Evolutionary conservation across 2,888 invertebrate species (phyloP).

Genomic region (Drosophila niveifrons): DNA sequence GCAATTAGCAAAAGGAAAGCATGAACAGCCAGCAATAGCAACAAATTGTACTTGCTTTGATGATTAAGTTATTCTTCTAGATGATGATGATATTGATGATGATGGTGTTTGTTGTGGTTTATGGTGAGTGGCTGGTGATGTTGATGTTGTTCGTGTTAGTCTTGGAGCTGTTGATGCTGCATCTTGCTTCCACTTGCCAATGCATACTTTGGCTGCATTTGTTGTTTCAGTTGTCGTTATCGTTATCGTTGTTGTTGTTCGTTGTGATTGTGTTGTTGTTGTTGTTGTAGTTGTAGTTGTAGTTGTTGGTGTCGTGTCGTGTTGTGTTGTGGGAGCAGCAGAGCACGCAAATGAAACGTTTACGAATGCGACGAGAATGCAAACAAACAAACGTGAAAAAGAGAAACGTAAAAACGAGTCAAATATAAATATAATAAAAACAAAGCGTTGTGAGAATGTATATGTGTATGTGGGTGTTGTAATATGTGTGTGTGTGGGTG

Average conservation of each 20-base stretch:
- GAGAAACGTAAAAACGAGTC: conserved; percentile 43
- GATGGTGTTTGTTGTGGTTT: conserved; percentile 19
- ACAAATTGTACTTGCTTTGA: conserved; percentile 15
- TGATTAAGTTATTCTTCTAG: conserved; percentile 8
- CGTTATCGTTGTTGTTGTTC: conserved; percentile 27
- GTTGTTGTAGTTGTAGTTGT: conserved; percentile 23
- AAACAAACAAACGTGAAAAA: conserved; percentile 61
- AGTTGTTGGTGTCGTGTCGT: conserved; percentile 28
- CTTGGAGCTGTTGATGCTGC: conserved; percentile 38
- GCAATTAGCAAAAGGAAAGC: conserved; percentile 6
- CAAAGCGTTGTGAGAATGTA: conserved; percentile 31
- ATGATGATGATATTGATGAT: conserved; percentile 9
- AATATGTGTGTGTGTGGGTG: conserved; percentile 4
- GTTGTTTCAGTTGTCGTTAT: conserved; percentile 21
- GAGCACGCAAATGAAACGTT: conserved; percentile 54
- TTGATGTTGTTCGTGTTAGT: conserved; percentile 20
- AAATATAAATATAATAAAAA: conserved; percentile 51
- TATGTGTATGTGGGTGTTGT: neutral
- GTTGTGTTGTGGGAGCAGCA: conserved; percentile 18
- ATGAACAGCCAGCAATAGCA: conserved; percentile 29
- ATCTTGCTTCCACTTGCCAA: conserved; percentile 54
- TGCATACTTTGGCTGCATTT: conserved; percentile 47
- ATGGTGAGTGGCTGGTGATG: conserved; percentile 11
- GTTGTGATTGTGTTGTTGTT: conserved; percentile 23
- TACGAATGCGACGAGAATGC: conserved; percentile 61